Evolutionary conservation across 2,888 invertebrate genomes (phyloP).

Genomic region (Selenia dentaria): DNA sequence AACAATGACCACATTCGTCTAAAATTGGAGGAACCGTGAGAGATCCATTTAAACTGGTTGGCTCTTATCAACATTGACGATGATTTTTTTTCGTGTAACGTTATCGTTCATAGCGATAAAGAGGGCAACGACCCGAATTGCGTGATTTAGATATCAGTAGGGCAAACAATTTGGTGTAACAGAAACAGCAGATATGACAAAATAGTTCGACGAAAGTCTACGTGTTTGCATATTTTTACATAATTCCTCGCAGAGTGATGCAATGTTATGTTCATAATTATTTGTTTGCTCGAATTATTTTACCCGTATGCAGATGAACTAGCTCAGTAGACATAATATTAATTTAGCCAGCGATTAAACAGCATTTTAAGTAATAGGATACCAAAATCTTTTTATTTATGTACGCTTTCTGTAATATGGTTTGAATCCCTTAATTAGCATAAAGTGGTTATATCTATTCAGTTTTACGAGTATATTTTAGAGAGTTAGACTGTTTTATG

Average conservation of each 20-base stretch:
- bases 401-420: no score
- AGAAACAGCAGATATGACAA: constrained; percentile 31
- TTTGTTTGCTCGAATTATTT: constrained; percentile 4
- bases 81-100: constrained; percentile 75
- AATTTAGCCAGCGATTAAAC: no score
- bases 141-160: constrained; percentile 59
- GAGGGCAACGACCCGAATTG: constrained; percentile 68
- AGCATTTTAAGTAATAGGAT: no score
- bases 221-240: constrained; percentile 18
- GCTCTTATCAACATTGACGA: constrained; percentile 60
- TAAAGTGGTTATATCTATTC: no score
- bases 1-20: constrained; percentile 29
- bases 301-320: constrained; percentile 9
- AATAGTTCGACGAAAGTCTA: constrained; percentile 20
- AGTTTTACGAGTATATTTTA: no score
- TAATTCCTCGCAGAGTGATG: constrained; percentile 16
- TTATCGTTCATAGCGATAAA: constrained; percentile 75
- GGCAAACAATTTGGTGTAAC: constrained; percentile 26
- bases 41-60: constrained; percentile 51
- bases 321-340: no score
- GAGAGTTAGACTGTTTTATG: no score
- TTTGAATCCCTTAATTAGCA: no score
- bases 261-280: constrained; percentile 2
- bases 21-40: constrained; percentile 32
- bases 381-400: no score